Evolutionary conservation across 2,113 vertebrate species (phyloP).

Genomic region (Corythoichthys haematopterus): DNA sequence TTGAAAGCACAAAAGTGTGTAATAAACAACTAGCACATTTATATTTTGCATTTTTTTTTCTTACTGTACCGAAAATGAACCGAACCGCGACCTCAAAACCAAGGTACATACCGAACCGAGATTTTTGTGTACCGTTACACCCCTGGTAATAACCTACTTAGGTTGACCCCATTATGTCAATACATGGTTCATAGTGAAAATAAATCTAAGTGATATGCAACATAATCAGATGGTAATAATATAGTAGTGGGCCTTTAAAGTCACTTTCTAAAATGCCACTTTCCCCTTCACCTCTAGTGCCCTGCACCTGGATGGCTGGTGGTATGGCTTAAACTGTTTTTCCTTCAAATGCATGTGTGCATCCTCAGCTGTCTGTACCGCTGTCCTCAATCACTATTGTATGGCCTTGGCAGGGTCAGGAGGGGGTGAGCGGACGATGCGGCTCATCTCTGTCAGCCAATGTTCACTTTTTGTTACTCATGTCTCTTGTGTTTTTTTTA

Average conservation of each 20-base stretch:
- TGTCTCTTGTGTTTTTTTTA: constrained; percentile 24
- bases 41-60: too few species aligned
- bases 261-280: constrained; percentile 37
- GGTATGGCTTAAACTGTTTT: constrained; percentile 93
- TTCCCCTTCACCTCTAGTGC: constrained; percentile 80
- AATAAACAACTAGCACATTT: too few species aligned
- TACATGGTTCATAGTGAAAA: background rate
- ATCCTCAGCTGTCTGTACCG: constrained; percentile 51
- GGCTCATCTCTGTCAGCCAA: constrained; percentile 30
- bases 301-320: constrained; percentile 98
- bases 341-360: constrained; percentile 50
- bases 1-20: too few species aligned
- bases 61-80: too few species aligned
- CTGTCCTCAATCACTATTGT: constrained; percentile 49
- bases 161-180: background rate
- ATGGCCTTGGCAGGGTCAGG: background rate
- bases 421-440: background rate
- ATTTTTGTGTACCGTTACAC: too few species aligned
- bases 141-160: background rate
- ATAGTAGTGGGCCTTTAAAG: background rate
- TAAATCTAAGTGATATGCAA: background rate
- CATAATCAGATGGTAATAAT: background rate
- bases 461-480: constrained; percentile 46
- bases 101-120: too few species aligned
- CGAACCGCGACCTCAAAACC: too few species aligned